These are phyloP conservation scores for Leptinotarsa defecta DNA, from an alignment of 1,140 invertebrate genomes.

Conservation along the genomic window DNA sequence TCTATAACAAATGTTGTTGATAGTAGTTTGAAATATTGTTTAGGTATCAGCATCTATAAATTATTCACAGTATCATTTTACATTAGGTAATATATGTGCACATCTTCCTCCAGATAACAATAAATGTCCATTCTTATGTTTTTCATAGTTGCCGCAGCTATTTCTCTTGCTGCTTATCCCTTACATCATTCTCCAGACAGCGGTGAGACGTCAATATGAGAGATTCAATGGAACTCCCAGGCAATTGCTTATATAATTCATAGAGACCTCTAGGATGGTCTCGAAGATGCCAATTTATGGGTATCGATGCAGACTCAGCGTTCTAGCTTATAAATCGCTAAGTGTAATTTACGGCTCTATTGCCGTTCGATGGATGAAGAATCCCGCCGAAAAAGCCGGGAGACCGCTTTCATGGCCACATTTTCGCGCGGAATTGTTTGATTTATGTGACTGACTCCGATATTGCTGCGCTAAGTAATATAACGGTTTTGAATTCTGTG, in stretches of 20 bases:
- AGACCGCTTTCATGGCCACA: constrained; percentile 4
- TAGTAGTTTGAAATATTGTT: too few relatives aligned
- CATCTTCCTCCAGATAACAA: too few relatives aligned
- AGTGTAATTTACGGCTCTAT: constrained; percentile 12
- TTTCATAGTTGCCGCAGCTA: too few relatives aligned
- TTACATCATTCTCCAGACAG: too few relatives aligned
- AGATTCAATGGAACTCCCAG: neutral
- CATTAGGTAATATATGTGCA: too few relatives aligned
- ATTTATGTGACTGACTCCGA: constrained; percentile 16
- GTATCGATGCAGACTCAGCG: constrained; percentile 4
- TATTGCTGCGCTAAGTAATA: constrained; percentile 12
- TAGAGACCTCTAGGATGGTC: neutral
- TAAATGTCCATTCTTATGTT: too few relatives aligned
- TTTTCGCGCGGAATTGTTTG: constrained; percentile 2
- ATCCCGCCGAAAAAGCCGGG: neutral
- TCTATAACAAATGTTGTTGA: too few relatives aligned
- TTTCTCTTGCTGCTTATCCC: too few relatives aligned
- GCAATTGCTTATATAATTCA: constrained; percentile 1
- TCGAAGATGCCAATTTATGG: constrained; percentile 12
- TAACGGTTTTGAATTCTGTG: neutral
- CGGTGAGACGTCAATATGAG: neutral
- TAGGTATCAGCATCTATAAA: too few relatives aligned
- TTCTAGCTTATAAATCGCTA: constrained; percentile 9
- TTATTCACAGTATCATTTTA: too few relatives aligned
- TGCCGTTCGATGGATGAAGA: constrained; percentile 12